Conservation (phyloP, 1,140 invertebrate genomes). For the Formica selysi region DNA sequence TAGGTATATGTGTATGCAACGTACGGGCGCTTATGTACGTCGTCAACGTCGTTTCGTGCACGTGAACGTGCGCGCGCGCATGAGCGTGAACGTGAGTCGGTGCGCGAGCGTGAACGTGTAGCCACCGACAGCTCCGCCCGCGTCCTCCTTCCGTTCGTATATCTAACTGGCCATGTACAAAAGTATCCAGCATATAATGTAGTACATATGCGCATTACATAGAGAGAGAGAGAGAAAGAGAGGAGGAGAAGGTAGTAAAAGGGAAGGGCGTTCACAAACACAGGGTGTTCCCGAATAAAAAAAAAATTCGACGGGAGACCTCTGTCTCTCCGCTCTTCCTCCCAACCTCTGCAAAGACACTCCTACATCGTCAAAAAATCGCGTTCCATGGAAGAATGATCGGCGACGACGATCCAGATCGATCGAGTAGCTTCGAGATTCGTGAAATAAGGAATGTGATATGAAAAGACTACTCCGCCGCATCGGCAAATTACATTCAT, state of each 20-base stretch:
- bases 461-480: background rate
- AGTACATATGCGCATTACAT: slow-evolving; percentile 76
- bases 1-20: background rate
- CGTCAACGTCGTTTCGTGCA: slow-evolving; percentile 58
- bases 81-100: slow-evolving; percentile 68
- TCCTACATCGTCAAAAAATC: slow-evolving; percentile 65
- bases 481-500: slow-evolving; percentile 19
- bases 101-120: slow-evolving; percentile 71
- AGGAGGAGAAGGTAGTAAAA: slow-evolving; percentile 47
- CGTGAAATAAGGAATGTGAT: slow-evolving; percentile 56
- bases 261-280: slow-evolving; percentile 66
- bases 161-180: slow-evolving; percentile 67
- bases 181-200: slow-evolving; percentile 69
- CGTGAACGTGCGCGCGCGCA: slow-evolving; percentile 44
- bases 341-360: slow-evolving; percentile 32
- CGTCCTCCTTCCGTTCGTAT: slow-evolving; percentile 67
- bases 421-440: background rate
- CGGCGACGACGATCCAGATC: background rate
- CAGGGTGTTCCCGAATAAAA: slow-evolving; percentile 72
- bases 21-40: slow-evolving; percentile 48
- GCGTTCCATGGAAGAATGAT: slow-evolving; percentile 32
- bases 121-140: slow-evolving; percentile 74
- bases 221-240: slow-evolving; percentile 28
- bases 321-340: slow-evolving; percentile 22
- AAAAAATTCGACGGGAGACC: slow-evolving; percentile 62